These are phyloP conservation scores for Mesembrinibis cayennensis DNA, from an alignment of 2,113 vertebrate species.

Conservation along the genomic window DNA sequence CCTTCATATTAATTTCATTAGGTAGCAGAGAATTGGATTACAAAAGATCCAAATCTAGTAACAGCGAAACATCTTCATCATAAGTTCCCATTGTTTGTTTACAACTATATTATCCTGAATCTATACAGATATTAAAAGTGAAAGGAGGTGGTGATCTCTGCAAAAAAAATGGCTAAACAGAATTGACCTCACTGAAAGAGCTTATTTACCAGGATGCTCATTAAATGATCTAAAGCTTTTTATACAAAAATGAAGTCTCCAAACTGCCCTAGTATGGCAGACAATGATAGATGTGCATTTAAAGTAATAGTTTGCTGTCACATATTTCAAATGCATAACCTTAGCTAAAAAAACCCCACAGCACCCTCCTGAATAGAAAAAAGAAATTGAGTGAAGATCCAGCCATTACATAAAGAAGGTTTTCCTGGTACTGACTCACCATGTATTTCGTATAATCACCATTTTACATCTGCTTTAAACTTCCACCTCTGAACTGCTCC, in stretches of 20 bases:
- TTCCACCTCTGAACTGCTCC: not conserved
- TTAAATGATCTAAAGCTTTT: not conserved
- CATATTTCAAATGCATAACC: not conserved
- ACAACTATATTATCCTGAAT: not conserved
- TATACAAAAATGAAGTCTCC: not conserved
- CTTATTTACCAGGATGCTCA: not conserved
- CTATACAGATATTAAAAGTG: not conserved
- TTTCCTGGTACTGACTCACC: no score
- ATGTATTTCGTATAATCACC: not conserved
- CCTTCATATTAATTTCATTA: not conserved
- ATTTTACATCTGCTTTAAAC: accelerated
- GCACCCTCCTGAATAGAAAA: not conserved
- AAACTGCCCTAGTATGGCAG: not conserved
- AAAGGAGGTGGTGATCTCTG: not conserved
- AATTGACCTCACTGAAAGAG: not conserved
- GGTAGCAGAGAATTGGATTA: not conserved
- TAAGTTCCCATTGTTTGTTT: not conserved
- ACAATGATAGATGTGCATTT: not conserved
- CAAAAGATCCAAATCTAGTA: not conserved
- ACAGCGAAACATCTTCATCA: not conserved
- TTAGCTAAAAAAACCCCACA: not conserved
- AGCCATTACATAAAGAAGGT: not conserved
- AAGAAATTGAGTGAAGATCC: not conserved
- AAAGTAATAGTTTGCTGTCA: not conserved
- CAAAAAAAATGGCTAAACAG: not conserved